Evolutionary conservation across 1,140 invertebrate species (phyloP).

Genomic region (Harlomillsia oculata): DNA sequence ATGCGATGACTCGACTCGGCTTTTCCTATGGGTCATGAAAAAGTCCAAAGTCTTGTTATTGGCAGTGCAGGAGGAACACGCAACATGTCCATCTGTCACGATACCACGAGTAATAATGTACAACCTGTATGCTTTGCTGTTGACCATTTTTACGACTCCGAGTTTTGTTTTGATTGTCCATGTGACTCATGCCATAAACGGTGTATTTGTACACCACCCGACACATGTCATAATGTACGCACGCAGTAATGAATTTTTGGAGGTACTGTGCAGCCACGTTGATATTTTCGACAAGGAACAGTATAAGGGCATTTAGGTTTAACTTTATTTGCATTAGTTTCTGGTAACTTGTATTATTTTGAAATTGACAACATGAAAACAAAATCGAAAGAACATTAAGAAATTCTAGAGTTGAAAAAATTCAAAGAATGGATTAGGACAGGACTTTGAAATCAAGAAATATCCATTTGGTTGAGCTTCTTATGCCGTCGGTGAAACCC

Average conservation of each 20-base stretch:
- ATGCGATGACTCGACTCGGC: too few relatives aligned
- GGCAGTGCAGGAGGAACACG: background rate
- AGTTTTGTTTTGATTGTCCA: too few relatives aligned
- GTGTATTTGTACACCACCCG: too few relatives aligned
- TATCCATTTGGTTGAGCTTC: background rate
- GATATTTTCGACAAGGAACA: too few relatives aligned
- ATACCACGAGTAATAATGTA: too few relatives aligned
- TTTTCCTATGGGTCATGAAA: too few relatives aligned
- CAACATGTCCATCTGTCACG: conserved; percentile 11
- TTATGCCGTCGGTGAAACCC: background rate
- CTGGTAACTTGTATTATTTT: background rate
- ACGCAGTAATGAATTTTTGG: too few relatives aligned
- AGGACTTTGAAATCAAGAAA: background rate
- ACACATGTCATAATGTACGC: too few relatives aligned
- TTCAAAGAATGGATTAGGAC: background rate
- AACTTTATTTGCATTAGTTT: background rate
- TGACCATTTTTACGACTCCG: too few relatives aligned
- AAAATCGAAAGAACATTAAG: background rate
- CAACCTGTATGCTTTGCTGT: too few relatives aligned
- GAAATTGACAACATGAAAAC: background rate
- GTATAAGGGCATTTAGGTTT: background rate
- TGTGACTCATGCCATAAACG: conserved; percentile 1
- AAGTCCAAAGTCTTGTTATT: too few relatives aligned
- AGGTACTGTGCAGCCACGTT: too few relatives aligned
- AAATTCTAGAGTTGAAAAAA: background rate